Evolutionary conservation across 2,888 invertebrate species (phyloP), one percentile per base, ranked within the genome.

Genomic region (Calameuta idolon): DNA sequence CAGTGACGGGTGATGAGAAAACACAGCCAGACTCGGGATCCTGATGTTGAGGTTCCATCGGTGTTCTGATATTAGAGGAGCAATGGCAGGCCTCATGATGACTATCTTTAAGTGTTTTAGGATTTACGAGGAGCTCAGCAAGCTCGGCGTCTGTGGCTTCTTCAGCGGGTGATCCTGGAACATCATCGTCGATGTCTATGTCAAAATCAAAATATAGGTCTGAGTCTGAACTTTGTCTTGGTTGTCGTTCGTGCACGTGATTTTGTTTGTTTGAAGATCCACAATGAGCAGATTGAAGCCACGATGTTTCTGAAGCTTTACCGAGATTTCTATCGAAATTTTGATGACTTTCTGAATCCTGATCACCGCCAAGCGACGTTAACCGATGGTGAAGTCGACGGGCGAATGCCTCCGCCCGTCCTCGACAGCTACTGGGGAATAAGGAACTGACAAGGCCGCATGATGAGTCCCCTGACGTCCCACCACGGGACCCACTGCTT

Each of bases 321-420:
- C 31, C 55, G 11, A n/a, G 31, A 34, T n/a, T 75, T 34, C 84
- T 75, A 68, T 68, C 73, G n/a, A 71, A 69, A 68, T 73, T 76
- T 76, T 69, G 30, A 23, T 77, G 77, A 37, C 80, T 30, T 23
- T 78, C 86, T 23, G 23, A 55, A 55, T 84, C 92, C 85, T 92
- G 92, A 78, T 92, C 92, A 82, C 92, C 92, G 76, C 96, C 95
- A 83, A 96, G 93, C 82, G 95, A 94, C 85, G 95, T 94, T 85
- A 97, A 92, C 82, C 96, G 95, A 78, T 95, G 95, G 89, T 96
- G 96, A 81, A 97, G 92, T 88, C 95, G 95, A 80, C 95, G 93
- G 83, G 96, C 96, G 91, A 97, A 96, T 79, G 96, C 95, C 90
- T 96, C 96, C 78, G 96, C 96, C 78, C 96, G 94, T 79, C 95